Percentiles rank a stretch among this genome's conserved stretches.
phyloP scores from a whole-genome alignment of 2,113 vertebrate genomes.

The Nanger granti region DNA sequence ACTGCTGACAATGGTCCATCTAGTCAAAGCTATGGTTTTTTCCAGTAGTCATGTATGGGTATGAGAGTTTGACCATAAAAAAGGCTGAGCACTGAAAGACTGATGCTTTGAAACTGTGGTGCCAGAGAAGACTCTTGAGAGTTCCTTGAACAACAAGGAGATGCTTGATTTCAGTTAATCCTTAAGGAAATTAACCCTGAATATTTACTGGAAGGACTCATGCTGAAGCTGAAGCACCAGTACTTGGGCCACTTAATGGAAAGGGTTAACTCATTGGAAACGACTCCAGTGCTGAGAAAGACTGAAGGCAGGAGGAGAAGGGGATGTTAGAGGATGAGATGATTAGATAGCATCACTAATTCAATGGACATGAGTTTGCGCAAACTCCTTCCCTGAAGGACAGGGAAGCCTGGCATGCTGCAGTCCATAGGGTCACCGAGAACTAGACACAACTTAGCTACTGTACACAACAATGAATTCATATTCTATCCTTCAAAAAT shows the following conservation, averaged over 20 bases:
- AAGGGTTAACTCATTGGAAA: neutral
- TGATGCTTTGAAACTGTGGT: neutral
- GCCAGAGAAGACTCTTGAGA: neutral
- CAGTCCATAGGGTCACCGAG: neutral
- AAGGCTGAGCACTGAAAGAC: neutral
- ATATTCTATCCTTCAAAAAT: neutral
- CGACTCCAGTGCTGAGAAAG: neutral
- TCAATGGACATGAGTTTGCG: neutral
- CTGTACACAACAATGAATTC: neutral
- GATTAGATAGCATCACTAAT: neutral
- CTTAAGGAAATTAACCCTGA: neutral
- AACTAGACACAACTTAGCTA: neutral
- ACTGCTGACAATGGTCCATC: neutral
- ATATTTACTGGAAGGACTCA: neutral
- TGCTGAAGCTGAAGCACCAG: neutral
- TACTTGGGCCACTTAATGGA: neutral
- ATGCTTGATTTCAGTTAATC: neutral
- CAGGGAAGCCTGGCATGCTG: neutral
- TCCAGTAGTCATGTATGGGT: neutral
- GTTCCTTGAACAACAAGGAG: neutral
- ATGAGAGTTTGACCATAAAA: neutral
- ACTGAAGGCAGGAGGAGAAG: neutral
- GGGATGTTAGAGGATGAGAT: neutral
- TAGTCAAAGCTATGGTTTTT: neutral
- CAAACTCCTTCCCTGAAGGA: neutral